phyloP scores from a whole-genome alignment of 2,113 vertebrate species.

The Leucoraja erinaceus region DNA sequence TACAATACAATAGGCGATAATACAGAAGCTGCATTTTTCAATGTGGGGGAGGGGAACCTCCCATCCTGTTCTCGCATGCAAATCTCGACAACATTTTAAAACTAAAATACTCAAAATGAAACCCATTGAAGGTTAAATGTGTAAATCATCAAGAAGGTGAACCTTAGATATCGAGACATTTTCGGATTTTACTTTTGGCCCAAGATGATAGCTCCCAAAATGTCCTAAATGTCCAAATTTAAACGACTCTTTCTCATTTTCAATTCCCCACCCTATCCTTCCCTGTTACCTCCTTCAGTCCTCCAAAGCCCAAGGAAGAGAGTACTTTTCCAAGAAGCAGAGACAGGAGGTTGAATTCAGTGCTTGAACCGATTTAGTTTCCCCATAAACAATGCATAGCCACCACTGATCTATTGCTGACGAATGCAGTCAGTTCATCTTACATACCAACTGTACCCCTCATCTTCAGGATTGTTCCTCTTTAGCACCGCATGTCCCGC shows the following conservation, averaged over 20 bases:
- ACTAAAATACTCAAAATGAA: background rate
- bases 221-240: background rate
- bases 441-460: too few relatives aligned
- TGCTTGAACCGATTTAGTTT: background rate
- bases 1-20: background rate
- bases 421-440: background rate
- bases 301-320: background rate
- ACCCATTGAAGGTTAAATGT: background rate
- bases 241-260: background rate
- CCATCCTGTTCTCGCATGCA: background rate
- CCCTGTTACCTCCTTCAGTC: background rate
- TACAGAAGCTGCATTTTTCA: background rate
- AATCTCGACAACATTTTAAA: background rate
- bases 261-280: background rate
- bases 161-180: background rate
- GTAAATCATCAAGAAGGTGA: background rate
- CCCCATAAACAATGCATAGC: too few relatives aligned
- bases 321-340: background rate
- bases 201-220: background rate
- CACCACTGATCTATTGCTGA: background rate
- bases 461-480: too few relatives aligned
- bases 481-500: too few relatives aligned
- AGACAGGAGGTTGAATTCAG: background rate
- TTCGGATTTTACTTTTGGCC: background rate
- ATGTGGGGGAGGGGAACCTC: too few relatives aligned